phyloP scores from a whole-genome alignment of 2,113 vertebrate species.

The Sinocyclocheilus grahami region DNA sequence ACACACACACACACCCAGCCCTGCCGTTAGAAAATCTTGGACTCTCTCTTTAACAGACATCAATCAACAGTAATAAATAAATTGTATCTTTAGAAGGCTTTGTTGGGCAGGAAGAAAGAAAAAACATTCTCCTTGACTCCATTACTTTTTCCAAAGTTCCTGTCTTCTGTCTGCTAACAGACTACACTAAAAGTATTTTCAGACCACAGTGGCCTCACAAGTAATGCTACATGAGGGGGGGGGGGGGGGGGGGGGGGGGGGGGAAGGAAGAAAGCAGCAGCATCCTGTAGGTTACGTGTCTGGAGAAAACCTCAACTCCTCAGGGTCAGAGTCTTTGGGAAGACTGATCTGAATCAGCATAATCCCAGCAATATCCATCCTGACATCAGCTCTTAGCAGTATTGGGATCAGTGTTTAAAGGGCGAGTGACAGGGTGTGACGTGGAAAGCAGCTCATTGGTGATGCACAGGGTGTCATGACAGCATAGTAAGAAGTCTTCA shows the following conservation, averaged over 20 bases:
- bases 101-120: constrained; percentile 47
- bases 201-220: constrained; percentile 77
- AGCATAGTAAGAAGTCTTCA: constrained; percentile 31
- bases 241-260: neutral
- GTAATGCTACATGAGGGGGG: constrained; percentile 85
- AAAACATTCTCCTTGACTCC: constrained; percentile 70
- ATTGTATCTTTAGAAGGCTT: constrained; percentile 75
- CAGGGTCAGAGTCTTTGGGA: constrained; percentile 31
- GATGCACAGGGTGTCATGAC: constrained; percentile 50
- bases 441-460: neutral
- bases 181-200: constrained; percentile 85
- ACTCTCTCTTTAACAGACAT: constrained; percentile 78
- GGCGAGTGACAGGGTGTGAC: constrained; percentile 48
- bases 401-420: constrained; percentile 65
- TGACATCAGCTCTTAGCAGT: constrained; percentile 44
- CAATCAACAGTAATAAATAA: constrained; percentile 85
- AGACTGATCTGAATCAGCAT: constrained; percentile 51
- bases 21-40: constrained; percentile 75
- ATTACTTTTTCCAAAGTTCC: neutral
- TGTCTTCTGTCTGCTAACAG: constrained; percentile 59
- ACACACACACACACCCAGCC: constrained; percentile 75
- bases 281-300: constrained; percentile 59
- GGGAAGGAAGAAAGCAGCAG: constrained; percentile 68
- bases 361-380: constrained; percentile 33
- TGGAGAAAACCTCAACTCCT: constrained; percentile 29